Base-by-base conservation (phyloP, 2,888 invertebrate species). In the Sesia apiformis region DNA sequence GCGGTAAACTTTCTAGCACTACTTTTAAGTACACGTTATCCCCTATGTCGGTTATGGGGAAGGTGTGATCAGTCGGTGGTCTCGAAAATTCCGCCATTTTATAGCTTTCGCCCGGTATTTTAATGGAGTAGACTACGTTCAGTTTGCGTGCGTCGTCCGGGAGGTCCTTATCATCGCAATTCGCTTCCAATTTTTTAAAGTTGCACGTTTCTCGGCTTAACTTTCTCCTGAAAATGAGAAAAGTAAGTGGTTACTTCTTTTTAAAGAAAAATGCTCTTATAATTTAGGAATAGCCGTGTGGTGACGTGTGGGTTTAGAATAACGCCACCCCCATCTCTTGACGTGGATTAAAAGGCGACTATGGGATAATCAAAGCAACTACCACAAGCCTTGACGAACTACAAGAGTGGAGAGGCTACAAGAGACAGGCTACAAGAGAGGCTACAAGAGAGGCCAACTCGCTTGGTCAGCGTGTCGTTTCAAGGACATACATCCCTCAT, bases 11-110 rank as follows among this genome's bases (percentile, higher is more conserved):
- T 77, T 93, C 90, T 55, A 93, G 85, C 40, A 91, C 86, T 53
- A 94, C 75, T 61, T 86, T 92, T 60, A 95, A 83, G 57, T 90
- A 91, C 53, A 91, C 83, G 59, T 92, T 91, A 66, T 91, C 90
- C 38, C 93, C 93, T 50, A 93, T 91, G 60, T 92, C 91, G 0
- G 94, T 93, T 55, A 92, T 72, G 3, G 95, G 95, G 78, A 95
- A 95, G 59, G 91, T 91, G 79, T 96, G 95, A 67, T 91, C 90
- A 59, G 91, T 91, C 3, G 93, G 92, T 38, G 90, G 81, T 57
- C 90, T 84, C 53, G 89, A 84, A 73, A 90, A 93, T 74, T 84
- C 76, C 60, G 91, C 75, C 74, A 84, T 75, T 74, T 83, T 85
- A 63, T 77, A 88, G 59, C 90, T 91, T 70, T 93, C 93, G 7